phyloP scores from a whole-genome alignment of 35 echinoderm and acorn worm genomes.

The Eucidaris tribuloides region DNA sequence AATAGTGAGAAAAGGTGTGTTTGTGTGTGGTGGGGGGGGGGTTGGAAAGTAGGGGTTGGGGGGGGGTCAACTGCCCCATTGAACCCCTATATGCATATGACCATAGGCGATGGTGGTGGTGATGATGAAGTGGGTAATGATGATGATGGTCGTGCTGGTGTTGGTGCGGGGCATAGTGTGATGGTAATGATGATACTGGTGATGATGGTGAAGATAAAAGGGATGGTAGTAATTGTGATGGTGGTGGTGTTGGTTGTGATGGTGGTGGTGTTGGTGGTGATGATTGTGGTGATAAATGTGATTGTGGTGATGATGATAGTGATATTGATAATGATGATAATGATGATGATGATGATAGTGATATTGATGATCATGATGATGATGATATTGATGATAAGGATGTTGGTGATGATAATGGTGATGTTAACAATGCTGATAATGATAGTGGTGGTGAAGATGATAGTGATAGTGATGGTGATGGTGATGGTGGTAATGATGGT shows the following conservation, averaged over 20 bases:
- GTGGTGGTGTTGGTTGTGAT: constrained; percentile 22
- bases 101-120: neutral
- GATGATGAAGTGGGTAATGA: neutral
- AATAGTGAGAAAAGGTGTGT: too few relatives aligned
- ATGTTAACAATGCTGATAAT: neutral
- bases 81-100: too few relatives aligned
- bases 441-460: neutral
- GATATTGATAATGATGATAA: neutral
- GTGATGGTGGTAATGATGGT: neutral
- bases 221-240: too few relatives aligned
- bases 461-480: constrained; percentile 9
- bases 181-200: neutral
- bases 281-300: neutral
- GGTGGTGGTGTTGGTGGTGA: neutral
- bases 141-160: neutral
- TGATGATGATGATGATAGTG: neutral
- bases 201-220: too few relatives aligned
- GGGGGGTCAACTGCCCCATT: too few relatives aligned
- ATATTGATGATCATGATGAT: neutral
- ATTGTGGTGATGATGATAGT: neutral
- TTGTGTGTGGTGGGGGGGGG: too few relatives aligned
- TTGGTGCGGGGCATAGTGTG: neutral
- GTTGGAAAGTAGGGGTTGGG: too few relatives aligned
- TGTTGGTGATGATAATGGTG: constrained; percentile 1
- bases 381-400: neutral